phyloP scores from a whole-genome alignment of 2,113 vertebrate species.

The Hirundichthys speculiger region DNA sequence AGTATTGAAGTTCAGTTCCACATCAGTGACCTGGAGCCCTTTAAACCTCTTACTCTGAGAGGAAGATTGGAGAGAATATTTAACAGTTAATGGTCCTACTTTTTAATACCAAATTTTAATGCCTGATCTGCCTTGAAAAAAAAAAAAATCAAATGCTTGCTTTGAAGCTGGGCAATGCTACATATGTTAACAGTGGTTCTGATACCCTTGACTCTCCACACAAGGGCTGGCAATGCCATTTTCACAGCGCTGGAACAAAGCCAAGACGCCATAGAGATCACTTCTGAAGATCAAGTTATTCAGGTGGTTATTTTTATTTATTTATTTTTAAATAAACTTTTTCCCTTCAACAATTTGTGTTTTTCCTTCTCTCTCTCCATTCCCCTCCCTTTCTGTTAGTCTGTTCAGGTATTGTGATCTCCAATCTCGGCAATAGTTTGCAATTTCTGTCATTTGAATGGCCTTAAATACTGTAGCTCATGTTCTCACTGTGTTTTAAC shows the following conservation, averaged over 20 bases:
- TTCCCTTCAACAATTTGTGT: background rate
- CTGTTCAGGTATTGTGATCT: constrained; percentile 59
- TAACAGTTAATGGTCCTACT: no score
- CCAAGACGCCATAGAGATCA: constrained; percentile 98
- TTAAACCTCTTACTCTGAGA: no score
- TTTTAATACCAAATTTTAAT: no score
- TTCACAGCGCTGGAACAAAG: constrained; percentile 96
- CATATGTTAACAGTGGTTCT: constrained; percentile 14
- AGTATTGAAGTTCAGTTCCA: background rate
- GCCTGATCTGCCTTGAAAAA: background rate
- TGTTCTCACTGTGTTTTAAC: constrained; percentile 25
- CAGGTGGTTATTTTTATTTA: constrained; percentile 83
- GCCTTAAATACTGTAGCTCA: constrained; percentile 26
- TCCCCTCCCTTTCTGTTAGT: constrained; percentile 17
- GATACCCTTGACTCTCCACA: constrained; percentile 21
- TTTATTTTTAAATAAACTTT: background rate
- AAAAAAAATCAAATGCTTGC: background rate
- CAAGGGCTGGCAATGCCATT: constrained; percentile 94
- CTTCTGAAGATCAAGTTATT: constrained; percentile 94
- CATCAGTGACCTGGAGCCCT: background rate
- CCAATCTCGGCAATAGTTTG: constrained; percentile 38
- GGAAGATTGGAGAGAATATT: no score
- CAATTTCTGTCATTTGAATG: constrained; percentile 42
- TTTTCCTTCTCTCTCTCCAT: background rate
- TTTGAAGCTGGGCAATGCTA: background rate